These are phyloP conservation scores for Carabus problematicus DNA, from an alignment of 2,888 invertebrate genomes.

Conservation along the genomic window DNA sequence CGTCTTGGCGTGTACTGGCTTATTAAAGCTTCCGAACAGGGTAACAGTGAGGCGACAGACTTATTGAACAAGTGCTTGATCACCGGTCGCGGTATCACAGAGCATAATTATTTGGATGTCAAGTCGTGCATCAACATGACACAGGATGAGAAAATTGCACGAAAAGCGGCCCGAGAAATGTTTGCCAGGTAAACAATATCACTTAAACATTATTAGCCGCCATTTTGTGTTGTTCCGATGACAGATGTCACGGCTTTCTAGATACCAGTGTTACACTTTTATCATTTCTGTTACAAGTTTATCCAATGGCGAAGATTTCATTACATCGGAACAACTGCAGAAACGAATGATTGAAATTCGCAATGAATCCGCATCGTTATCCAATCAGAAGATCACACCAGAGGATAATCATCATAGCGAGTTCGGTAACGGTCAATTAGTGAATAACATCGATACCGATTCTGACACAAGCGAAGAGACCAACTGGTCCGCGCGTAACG, in stretches of 20 bases:
- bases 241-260: too few species aligned
- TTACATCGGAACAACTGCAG: slow-evolving; percentile 83
- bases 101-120: slow-evolving; percentile 76
- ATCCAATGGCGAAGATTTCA: slow-evolving; percentile 85
- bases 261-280: too few species aligned
- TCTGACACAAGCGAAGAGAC: slow-evolving; percentile 55
- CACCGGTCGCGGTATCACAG: slow-evolving; percentile 75
- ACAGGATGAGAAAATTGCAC: slow-evolving; percentile 84
- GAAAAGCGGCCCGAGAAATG: slow-evolving; percentile 85
- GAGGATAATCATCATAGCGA: slow-evolving; percentile 45
- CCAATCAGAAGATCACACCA: slow-evolving; percentile 39
- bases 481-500: slow-evolving; percentile 58
- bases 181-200: slow-evolving; percentile 73
- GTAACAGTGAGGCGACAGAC: slow-evolving; percentile 85
- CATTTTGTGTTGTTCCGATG: too few species aligned
- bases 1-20: slow-evolving; percentile 88
- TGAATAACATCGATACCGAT: slow-evolving; percentile 48
- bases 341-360: slow-evolving; percentile 75
- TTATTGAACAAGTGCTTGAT: slow-evolving; percentile 77
- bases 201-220: too few species aligned
- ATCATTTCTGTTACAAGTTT: slow-evolving; percentile 62
- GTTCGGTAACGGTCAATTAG: slow-evolving; percentile 51
- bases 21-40: slow-evolving; percentile 91
- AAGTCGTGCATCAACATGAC: slow-evolving; percentile 83
- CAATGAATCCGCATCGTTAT: slow-evolving; percentile 48